Evolutionary conservation across 2,888 invertebrate genomes (phyloP), one percentile per base, ranked within the genome.

Genomic region (Caenorhabditis sp.): DNA sequence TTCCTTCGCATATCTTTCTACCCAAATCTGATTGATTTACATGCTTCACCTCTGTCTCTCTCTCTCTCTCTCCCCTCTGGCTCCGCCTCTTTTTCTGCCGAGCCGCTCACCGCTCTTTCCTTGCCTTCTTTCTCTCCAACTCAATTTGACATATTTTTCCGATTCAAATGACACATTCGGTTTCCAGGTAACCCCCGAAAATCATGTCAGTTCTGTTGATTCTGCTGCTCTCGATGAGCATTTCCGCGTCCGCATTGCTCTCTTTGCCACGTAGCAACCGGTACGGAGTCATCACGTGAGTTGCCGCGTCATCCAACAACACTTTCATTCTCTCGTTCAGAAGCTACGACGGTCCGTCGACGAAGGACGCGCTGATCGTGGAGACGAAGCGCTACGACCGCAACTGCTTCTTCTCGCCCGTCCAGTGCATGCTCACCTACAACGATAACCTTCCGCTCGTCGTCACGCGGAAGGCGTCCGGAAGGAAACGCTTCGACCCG

Each of bases 371-470:
- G 6, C 30, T 62, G 39, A 58, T 75, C 20, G 53, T 63, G 32
- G 72, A 71, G 24, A 61, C 46, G 26, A 85, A 83, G 58, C 80
- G 84, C 68, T 85, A 85, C 74, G 85, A 85, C 66, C 74, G 86
- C 11, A 86, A 86, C 61, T 86, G 86, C 45, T 83, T 83, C 78
- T 84, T 84, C 66, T 78, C 77, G 8, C 82, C 81, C 17, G 83
- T 83, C 22, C 83, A 83, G 53, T 83, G 83, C 61, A 83, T 83
- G 83, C 59, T 83, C 22, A 66, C 80, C 6, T 82, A 65, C 66
- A 76, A 81, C 61, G 78, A 76, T 15, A 65, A 77, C 35, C 53
- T 70, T 24, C 76, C 76, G 41, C 59, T 77, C 22, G 70, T 77
- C 26, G 65, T 75, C 26, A 75, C 74, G 13, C 66, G 62, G 20